A percentile compares a stretch with the other conserved stretches of the same genome.
Conservation (phyloP, 2,888 invertebrate species). For the Rhimphoctona megacephalus region DNA sequence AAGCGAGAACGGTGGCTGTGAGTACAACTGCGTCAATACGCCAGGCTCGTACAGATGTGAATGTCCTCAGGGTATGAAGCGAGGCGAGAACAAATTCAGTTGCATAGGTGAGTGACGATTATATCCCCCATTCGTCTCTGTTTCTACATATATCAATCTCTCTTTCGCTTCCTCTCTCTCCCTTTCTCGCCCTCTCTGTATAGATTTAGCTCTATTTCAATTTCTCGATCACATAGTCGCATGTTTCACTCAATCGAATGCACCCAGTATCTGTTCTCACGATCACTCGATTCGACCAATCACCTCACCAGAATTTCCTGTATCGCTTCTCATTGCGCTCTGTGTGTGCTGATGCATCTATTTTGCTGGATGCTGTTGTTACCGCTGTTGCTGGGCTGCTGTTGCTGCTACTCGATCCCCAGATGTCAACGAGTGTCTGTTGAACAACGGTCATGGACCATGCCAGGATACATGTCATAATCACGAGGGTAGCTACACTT, state of each 20-base stretch:
- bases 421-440: constrained; percentile 88
- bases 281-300: constrained; percentile 55
- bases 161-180: neutral
- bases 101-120: constrained; percentile 77
- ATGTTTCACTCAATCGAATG: constrained; percentile 54
- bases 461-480: constrained; percentile 89
- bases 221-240: constrained; percentile 49
- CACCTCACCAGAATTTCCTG: constrained; percentile 49
- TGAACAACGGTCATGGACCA: constrained; percentile 88
- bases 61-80: constrained; percentile 80
- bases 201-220: constrained; percentile 4
- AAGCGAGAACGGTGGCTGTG: constrained; percentile 82
- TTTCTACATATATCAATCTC: constrained; percentile 13
- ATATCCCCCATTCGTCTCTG: constrained; percentile 5
- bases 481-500: constrained; percentile 87
- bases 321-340: constrained; percentile 64
- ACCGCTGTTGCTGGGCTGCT: constrained; percentile 42
- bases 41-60: constrained; percentile 88
- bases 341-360: constrained; percentile 60
- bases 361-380: constrained; percentile 44
- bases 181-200: constrained; percentile 5
- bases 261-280: constrained; percentile 38
- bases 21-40: constrained; percentile 87
- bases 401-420: constrained; percentile 44
- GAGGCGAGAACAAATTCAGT: constrained; percentile 76